Conservation (phyloP, 2,113 vertebrate genomes). For the Scophthalmus maximus region DNA sequence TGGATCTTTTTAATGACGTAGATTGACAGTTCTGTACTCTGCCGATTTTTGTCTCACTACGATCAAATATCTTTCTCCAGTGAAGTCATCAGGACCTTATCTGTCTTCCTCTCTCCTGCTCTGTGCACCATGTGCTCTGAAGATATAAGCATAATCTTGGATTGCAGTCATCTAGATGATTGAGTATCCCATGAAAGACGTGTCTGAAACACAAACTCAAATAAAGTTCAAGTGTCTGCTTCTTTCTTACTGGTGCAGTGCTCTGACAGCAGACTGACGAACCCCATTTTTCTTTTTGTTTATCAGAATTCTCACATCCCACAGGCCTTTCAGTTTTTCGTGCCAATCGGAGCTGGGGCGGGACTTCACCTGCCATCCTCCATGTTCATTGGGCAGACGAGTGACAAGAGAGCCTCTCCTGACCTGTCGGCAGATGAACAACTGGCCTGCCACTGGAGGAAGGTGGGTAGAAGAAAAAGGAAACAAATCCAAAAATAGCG, state of each 20-base stretch:
- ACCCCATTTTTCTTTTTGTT: slow-evolving; percentile 1
- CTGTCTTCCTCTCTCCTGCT: neutral
- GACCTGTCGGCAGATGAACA: slow-evolving; percentile 93
- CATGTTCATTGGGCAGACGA: slow-evolving; percentile 88
- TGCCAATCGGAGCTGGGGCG: slow-evolving; percentile 88
- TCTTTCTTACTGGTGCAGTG: neutral
- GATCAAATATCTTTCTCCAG: slow-evolving; percentile 1
- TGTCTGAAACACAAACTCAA: neutral
- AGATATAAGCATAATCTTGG: neutral
- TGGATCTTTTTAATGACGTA: slow-evolving; percentile 25
- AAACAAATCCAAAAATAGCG: neutral
- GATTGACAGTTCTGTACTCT: slow-evolving; percentile 18
- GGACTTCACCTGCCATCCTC: slow-evolving; percentile 91
- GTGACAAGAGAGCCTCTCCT: slow-evolving; percentile 88
- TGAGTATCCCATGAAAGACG: no score
- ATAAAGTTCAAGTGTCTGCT: neutral
- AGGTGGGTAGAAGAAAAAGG: slow-evolving; percentile 80
- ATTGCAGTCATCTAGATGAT: no score
- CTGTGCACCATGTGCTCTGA: neutral
- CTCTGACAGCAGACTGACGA: neutral
- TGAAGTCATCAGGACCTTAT: neutral
- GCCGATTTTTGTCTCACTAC: neutral
- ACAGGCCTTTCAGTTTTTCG: slow-evolving; percentile 91
- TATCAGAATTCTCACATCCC: slow-evolving; percentile 89
- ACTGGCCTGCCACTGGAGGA: slow-evolving; percentile 93